These are phyloP conservation scores for Hydropsyche tenuis DNA, from an alignment of 1,140 invertebrate species.

Conservation along the genomic window DNA sequence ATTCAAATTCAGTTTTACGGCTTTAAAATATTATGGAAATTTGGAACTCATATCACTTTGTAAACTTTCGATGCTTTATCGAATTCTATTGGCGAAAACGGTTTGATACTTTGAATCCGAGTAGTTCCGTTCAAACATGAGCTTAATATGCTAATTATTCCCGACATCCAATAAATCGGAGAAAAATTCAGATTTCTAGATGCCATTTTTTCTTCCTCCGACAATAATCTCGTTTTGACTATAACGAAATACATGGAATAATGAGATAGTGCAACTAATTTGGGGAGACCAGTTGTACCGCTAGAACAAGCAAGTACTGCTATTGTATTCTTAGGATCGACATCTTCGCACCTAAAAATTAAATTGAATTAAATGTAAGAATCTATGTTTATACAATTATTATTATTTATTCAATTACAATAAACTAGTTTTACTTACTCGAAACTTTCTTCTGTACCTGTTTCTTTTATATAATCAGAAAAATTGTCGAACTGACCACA, in stretches of 20 bases:
- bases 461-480: constrained; percentile 18
- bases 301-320: constrained; percentile 42
- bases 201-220: too few species aligned
- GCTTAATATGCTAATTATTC: neutral
- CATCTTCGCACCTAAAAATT: constrained; percentile 38
- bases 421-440: too few species aligned
- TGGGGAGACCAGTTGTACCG: constrained; percentile 45
- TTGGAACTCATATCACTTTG: too few species aligned
- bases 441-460: constrained; percentile 31
- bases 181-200: neutral
- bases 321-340: constrained; percentile 41
- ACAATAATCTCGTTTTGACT: too few species aligned
- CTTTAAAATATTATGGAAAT: too few species aligned
- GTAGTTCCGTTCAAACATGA: neutral
- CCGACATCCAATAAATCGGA: constrained; percentile 21
- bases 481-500: neutral
- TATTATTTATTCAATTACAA: constrained; percentile 5
- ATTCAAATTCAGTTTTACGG: neutral
- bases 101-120: constrained; percentile 12
- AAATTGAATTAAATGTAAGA: too few species aligned
- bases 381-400: too few species aligned
- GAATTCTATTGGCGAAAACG: constrained; percentile 17
- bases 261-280: constrained; percentile 42
- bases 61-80: neutral
- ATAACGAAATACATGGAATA: neutral